Conservation (phyloP, 2,113 vertebrate species). For the Mohoua ochrocephala region DNA sequence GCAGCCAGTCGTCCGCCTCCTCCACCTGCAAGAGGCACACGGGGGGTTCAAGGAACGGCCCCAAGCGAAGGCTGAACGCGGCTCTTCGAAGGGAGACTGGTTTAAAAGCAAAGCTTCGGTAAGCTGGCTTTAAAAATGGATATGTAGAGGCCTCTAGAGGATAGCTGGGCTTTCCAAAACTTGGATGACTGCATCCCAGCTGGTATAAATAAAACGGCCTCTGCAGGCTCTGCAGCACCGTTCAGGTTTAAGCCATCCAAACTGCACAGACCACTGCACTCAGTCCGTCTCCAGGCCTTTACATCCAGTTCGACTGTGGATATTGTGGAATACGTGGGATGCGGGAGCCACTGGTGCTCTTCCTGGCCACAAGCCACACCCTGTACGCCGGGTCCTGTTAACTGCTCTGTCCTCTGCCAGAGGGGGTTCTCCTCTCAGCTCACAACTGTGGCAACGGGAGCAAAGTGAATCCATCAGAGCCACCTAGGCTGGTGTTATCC, state of each 20-base stretch:
- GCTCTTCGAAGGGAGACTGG: accelerated
- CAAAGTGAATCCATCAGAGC: neutral
- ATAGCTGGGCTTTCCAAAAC: neutral
- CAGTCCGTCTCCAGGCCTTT: neutral
- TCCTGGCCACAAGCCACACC: neutral
- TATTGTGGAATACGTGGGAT: neutral
- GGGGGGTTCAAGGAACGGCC: accelerated
- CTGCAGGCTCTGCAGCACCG: neutral
- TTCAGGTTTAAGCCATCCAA: neutral
- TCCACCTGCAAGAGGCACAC: conserved; percentile 71
- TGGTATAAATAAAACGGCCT: neutral
- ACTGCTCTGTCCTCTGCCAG: neutral
- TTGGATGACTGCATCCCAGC: neutral
- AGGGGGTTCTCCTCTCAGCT: neutral
- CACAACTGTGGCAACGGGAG: neutral
- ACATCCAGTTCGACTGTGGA: neutral
- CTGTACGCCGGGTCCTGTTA: neutral
- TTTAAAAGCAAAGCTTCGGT: neutral
- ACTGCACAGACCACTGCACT: neutral
- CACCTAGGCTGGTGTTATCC: neutral
- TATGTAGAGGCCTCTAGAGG: neutral
- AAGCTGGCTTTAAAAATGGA: neutral
- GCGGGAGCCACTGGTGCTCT: neutral
- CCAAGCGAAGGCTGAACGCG: accelerated
- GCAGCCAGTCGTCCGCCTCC: conserved; percentile 88